Evolutionary conservation across 1,140 invertebrate species (phyloP).

Genomic region (Caerostris darwini): DNA sequence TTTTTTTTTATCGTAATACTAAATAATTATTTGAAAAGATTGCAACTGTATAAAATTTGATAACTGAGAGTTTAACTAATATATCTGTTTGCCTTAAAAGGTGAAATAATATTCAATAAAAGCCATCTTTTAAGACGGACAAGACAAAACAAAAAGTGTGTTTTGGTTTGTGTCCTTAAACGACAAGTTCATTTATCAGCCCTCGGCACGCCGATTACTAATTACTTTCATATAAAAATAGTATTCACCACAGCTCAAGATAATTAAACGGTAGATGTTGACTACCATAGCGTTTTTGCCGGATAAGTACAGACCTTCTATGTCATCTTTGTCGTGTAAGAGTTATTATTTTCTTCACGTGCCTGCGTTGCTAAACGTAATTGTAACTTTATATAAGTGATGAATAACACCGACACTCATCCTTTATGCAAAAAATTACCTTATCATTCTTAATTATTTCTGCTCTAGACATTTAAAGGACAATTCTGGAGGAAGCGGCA

Average conservation of each 20-base stretch:
- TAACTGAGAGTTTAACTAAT: too few species aligned
- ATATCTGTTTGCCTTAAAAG: too few species aligned
- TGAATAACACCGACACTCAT: neutral
- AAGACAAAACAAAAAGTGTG: too few species aligned
- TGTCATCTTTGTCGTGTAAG: neutral
- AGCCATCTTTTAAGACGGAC: too few species aligned
- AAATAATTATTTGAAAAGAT: too few species aligned
- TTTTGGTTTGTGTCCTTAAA: neutral
- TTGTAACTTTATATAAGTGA: neutral
- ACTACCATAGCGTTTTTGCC: neutral
- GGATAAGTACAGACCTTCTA: neutral
- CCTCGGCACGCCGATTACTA: neutral
- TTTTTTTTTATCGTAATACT: too few species aligned
- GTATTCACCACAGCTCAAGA: neutral
- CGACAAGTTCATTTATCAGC: neutral
- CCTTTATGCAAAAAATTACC: neutral
- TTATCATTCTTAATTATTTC: constrained; percentile 26
- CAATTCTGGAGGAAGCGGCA: neutral
- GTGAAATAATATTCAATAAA: too few species aligned
- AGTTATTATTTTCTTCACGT: constrained; percentile 2
- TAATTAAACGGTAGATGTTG: neutral
- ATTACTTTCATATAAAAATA: neutral
- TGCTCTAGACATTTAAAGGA: neutral
- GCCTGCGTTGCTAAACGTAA: neutral
- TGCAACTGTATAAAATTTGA: too few species aligned